These are phyloP conservation scores for Calycopis cecrops DNA, from an alignment of 1,140 invertebrate species.

Conservation along the genomic window DNA sequence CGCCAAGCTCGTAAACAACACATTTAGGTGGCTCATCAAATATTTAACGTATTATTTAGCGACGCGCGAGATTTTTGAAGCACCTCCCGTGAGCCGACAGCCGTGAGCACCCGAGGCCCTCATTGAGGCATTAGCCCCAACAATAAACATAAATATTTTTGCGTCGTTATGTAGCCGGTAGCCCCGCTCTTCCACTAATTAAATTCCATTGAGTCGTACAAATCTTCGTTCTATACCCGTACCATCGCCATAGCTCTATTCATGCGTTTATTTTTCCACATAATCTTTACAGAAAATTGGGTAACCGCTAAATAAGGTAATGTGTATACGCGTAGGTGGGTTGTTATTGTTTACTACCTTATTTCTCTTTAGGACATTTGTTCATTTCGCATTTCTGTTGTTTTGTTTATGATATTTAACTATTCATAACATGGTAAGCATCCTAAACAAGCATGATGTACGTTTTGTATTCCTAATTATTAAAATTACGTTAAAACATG, in stretches of 20 bases:
- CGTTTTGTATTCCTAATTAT: too few species aligned
- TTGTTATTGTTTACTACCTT: too few species aligned
- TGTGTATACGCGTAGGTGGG: too few species aligned
- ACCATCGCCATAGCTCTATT: constrained; percentile 9
- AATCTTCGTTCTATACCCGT: constrained; percentile 52
- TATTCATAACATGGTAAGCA: too few species aligned
- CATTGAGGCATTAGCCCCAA: constrained; percentile 50
- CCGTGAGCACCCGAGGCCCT: constrained; percentile 33
- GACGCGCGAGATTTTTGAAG: background rate
- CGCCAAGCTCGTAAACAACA: too few species aligned
- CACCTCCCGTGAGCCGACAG: background rate
- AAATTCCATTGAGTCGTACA: constrained; percentile 67
- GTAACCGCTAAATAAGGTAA: too few species aligned
- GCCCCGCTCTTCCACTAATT: constrained; percentile 53
- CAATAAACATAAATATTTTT: constrained; percentile 71
- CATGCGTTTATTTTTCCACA: background rate
- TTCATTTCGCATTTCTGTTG: too few species aligned
- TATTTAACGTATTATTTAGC: constrained; percentile 2
- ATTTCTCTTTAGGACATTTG: too few species aligned
- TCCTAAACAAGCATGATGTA: too few species aligned
- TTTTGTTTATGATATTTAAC: too few species aligned
- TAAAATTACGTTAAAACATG: too few species aligned
- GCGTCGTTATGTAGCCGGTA: constrained; percentile 51
- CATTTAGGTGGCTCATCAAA: background rate
- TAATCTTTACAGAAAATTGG: too few species aligned